A percentile compares a stretch with the other conserved stretches of the same genome.
These are phyloP conservation scores for Himantopus leucocephalus DNA, from an alignment of 2,113 vertebrate genomes.

Conservation along the genomic window DNA sequence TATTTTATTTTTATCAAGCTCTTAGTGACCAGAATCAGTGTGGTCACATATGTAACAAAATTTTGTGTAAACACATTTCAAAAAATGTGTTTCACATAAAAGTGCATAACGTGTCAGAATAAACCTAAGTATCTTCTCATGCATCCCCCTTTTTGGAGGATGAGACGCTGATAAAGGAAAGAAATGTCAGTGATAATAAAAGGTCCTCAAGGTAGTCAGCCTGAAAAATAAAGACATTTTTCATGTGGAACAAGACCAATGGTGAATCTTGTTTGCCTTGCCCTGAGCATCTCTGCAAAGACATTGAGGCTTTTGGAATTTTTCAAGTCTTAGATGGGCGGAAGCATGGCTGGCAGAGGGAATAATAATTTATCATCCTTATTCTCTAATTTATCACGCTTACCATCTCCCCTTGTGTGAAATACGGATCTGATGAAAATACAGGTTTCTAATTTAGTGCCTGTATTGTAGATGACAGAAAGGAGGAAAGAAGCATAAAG, in stretches of 20 bases:
- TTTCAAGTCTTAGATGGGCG: background rate
- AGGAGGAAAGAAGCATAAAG: background rate
- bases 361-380: background rate
- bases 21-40: background rate
- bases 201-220: background rate
- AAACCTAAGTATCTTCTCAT: background rate
- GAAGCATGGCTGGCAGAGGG: background rate
- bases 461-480: background rate
- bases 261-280: background rate
- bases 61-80: background rate
- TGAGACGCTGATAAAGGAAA: background rate
- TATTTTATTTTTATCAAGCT: background rate
- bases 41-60: background rate
- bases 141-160: background rate
- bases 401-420: background rate
- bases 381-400: background rate
- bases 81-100: background rate
- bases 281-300: background rate
- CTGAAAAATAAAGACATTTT: background rate
- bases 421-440: background rate
- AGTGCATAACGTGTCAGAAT: background rate
- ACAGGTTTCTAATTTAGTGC: background rate
- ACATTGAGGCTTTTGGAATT: background rate
- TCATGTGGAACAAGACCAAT: background rate
- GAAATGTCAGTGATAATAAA: background rate